A percentile compares a stretch with the other conserved stretches of the same genome.
Evolutionary conservation across 2,113 vertebrate genomes (phyloP).

Genomic region (Marcusenius ussheri): DNA sequence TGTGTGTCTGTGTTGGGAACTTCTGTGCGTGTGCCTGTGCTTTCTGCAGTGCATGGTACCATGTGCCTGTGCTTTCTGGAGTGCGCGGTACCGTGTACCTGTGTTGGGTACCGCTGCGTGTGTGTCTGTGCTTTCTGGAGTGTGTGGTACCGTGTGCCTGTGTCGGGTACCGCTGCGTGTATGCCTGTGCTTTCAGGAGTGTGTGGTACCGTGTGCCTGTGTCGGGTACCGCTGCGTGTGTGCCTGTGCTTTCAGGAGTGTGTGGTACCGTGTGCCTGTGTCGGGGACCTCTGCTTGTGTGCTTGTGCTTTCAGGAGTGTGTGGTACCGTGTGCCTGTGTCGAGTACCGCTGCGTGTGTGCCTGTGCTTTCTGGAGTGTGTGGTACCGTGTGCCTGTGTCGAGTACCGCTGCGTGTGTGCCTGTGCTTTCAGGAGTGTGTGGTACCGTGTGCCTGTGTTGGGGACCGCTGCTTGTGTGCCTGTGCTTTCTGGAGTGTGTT

Average conservation of each 20-base stretch:
- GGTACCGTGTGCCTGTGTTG: not conserved
- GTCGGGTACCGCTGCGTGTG: no score
- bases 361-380: not conserved
- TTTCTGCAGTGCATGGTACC: no score
- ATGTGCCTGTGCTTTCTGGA: not conserved
- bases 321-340: no score
- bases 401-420: no score
- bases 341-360: not conserved
- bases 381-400: no score
- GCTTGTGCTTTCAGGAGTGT: not conserved
- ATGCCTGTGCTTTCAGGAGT: not conserved
- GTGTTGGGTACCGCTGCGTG: no score
- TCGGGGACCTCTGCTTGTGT: not conserved
- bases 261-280: not conserved
- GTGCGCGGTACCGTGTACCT: no score
- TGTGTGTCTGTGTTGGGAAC: no score
- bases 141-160: no score
- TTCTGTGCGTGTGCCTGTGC: no score
- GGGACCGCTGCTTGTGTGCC: not conserved
- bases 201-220: no score
- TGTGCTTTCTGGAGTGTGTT: not conserved
- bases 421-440: not conserved
- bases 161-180: not conserved
- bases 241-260: not conserved
- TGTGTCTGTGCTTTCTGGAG: no score